A percentile compares a stretch with the other conserved stretches of the same genome.
These are phyloP conservation scores for Paralichthys olivaceus DNA, from an alignment of 2,113 vertebrate genomes.

Conservation along the genomic window DNA sequence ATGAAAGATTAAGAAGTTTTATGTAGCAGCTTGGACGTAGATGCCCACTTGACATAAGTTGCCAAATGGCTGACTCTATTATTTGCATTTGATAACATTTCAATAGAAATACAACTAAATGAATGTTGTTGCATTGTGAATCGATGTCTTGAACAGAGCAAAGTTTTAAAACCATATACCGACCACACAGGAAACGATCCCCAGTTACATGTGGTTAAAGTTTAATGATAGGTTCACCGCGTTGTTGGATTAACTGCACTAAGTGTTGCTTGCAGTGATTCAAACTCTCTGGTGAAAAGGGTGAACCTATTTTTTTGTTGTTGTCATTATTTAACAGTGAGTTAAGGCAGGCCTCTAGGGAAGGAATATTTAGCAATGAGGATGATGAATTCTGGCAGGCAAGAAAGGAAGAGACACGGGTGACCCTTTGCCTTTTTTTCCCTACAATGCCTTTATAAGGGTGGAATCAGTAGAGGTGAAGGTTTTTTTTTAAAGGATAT, in stretches of 20 bases:
- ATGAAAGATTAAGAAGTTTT: neutral
- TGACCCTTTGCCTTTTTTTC: constrained; percentile 9
- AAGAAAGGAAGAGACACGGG: constrained; percentile 32
- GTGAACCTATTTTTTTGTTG: neutral
- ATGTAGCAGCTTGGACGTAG: neutral
- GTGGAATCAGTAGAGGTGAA: constrained; percentile 7
- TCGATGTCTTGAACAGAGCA: neutral
- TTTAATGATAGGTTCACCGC: constrained; percentile 29
- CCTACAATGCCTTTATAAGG: neutral
- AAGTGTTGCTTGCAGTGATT: constrained; percentile 13
- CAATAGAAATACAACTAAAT: neutral
- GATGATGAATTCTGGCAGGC: constrained; percentile 40
- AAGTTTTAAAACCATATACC: neutral
- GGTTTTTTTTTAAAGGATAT: neutral
- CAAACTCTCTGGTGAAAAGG: constrained; percentile 22
- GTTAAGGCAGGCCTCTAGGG: constrained; percentile 3
- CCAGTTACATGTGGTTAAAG: constrained; percentile 30
- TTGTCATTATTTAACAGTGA: constrained; percentile 21
- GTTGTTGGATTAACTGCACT: constrained; percentile 14
- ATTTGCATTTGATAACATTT: constrained; percentile 5
- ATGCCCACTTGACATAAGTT: neutral
- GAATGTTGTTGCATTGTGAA: too few relatives aligned
- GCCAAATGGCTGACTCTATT: constrained; percentile 5
- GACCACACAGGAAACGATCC: too few relatives aligned
- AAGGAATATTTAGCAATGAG: constrained; percentile 8